phyloP scores from a whole-genome alignment of 2,888 invertebrate species.

The Diarsia mendica region DNA sequence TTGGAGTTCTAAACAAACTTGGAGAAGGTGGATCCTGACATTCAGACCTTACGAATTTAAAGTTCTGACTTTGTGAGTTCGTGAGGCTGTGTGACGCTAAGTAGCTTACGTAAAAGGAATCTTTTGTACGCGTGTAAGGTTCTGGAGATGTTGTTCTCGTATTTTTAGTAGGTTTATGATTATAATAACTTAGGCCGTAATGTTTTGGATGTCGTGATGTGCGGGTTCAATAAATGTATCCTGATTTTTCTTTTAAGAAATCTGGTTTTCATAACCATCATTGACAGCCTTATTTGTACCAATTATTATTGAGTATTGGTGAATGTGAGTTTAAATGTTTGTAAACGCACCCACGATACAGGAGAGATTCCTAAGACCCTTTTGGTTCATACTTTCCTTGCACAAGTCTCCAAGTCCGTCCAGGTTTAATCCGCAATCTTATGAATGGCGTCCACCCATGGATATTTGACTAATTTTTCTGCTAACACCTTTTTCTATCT shows the following conservation, averaged over 20 bases:
- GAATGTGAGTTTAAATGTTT: neutral
- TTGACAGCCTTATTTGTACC: neutral
- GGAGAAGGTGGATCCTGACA: slow-evolving; percentile 46
- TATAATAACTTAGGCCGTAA: neutral
- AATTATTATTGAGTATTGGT: neutral
- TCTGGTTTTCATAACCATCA: too few relatives aligned
- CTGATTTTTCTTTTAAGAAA: neutral
- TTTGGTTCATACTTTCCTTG: neutral
- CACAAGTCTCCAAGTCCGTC: neutral
- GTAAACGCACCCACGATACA: too few relatives aligned
- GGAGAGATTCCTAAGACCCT: neutral
- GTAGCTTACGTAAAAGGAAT: slow-evolving; percentile 40
- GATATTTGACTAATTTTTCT: too few relatives aligned
- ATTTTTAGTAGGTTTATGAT: slow-evolving; percentile 8
- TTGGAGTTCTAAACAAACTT: slow-evolving; percentile 56
- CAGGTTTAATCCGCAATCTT: too few relatives aligned
- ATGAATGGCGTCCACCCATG: too few relatives aligned
- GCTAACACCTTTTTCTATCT: too few relatives aligned
- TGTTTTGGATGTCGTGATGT: neutral
- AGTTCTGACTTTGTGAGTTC: slow-evolving; percentile 32
- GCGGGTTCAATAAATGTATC: neutral
- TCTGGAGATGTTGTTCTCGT: slow-evolving; percentile 6
- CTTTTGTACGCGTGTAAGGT: slow-evolving; percentile 22
- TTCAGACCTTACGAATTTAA: slow-evolving; percentile 47
- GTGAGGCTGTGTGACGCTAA: slow-evolving; percentile 37